Conservation (phyloP, 2,113 vertebrate genomes). For the Nibea albiflora region DNA sequence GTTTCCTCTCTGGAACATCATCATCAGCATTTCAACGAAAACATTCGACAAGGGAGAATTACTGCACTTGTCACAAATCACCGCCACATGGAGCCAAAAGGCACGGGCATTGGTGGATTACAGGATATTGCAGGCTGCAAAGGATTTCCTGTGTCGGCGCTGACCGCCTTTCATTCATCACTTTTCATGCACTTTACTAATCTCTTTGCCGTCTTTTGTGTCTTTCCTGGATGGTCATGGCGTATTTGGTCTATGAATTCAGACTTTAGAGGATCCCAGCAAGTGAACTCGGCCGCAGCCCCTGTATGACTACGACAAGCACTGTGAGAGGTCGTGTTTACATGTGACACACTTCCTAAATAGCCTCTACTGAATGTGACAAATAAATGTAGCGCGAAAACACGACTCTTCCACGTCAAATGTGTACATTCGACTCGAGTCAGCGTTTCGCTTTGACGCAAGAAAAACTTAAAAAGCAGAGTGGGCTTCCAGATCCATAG, state of each 20-base stretch:
- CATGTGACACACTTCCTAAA: neutral
- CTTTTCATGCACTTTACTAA: constrained; percentile 66
- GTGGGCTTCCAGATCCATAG: neutral
- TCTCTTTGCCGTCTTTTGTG: constrained; percentile 49
- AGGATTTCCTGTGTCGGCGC: neutral
- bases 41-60: too few relatives aligned
- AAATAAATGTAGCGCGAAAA: neutral
- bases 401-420: neutral
- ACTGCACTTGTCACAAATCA: too few relatives aligned
- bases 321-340: neutral
- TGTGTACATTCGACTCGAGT: neutral
- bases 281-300: neutral
- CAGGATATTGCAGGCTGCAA: neutral
- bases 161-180: constrained; percentile 41
- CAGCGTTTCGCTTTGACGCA: neutral
- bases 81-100: neutral
- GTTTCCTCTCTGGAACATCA: neutral
- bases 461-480: neutral
- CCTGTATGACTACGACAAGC: neutral
- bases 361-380: neutral
- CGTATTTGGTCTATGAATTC: neutral
- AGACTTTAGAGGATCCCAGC: neutral
- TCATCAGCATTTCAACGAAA: neutral
- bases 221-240: neutral
- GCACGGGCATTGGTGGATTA: neutral